Conservation (phyloP, 2,113 vertebrate genomes). For the Pardalotus punctatus region DNA sequence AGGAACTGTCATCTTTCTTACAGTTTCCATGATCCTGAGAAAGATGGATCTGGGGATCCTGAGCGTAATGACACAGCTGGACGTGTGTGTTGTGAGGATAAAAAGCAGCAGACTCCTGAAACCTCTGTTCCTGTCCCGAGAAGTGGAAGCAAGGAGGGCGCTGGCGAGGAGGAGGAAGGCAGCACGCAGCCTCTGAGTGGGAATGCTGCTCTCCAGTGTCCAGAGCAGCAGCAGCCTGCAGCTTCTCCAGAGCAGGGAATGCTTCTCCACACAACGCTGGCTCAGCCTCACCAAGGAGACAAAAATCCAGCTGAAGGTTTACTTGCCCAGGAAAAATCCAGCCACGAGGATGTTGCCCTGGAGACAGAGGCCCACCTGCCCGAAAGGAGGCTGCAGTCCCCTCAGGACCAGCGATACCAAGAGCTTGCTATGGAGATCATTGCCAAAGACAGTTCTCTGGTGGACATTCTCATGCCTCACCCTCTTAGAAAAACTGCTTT, state of each 20-base stretch:
- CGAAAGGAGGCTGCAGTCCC: neutral
- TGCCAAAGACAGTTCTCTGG: conserved; percentile 81
- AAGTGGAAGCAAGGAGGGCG: neutral
- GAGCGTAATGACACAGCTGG: neutral
- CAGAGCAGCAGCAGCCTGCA: neutral
- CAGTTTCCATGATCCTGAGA: neutral
- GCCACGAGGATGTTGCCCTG: rapidly evolving
- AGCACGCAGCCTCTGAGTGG: neutral
- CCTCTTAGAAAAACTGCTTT: conserved; percentile 80
- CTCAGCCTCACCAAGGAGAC: neutral
- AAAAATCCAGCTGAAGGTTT: neutral
- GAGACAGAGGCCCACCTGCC: neutral
- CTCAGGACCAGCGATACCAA: conserved; percentile 65
- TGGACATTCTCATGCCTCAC: conserved; percentile 75
- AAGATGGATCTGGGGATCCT: neutral
- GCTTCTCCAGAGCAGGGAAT: neutral
- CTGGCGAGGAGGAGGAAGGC: neutral
- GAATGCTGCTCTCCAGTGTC: rapidly evolving
- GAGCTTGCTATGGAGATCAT: conserved; percentile 81
- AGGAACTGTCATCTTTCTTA: neutral
- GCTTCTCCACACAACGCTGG: rapidly evolving
- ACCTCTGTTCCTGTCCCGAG: neutral
- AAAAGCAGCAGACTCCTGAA: neutral
- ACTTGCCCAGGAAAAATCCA: neutral
- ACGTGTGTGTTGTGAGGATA: rapidly evolving